Percentiles rank a stretch among this genome's conserved stretches.
Evolutionary conservation across 1,140 invertebrate species (phyloP).

Genomic region (Eufriesea mexicana): DNA sequence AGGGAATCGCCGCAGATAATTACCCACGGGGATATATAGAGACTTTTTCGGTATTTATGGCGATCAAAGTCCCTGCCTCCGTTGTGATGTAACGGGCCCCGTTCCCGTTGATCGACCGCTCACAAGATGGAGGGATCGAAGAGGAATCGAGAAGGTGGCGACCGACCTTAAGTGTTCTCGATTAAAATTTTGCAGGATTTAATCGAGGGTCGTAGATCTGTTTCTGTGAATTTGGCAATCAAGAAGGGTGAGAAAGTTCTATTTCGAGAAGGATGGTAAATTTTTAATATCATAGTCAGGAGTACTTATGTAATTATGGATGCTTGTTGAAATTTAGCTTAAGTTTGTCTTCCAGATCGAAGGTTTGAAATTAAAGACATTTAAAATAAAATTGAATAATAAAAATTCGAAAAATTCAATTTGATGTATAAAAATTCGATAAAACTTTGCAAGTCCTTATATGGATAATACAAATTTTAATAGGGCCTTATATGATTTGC

Average conservation of each 20-base stretch:
- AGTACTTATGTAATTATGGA: too few species aligned
- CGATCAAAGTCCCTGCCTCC: slow-evolving; percentile 45
- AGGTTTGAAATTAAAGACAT: too few species aligned
- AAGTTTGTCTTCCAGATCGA: too few species aligned
- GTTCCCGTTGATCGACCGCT: background rate
- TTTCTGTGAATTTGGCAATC: too few species aligned
- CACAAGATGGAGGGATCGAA: slow-evolving; percentile 4
- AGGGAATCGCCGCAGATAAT: slow-evolving; percentile 62
- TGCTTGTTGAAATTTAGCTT: too few species aligned
- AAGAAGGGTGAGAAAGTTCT: too few species aligned
- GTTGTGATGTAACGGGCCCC: slow-evolving; percentile 46
- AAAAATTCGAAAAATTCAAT: too few species aligned
- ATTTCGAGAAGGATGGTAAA: too few species aligned
- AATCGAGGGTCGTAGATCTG: background rate
- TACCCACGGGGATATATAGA: slow-evolving; percentile 53
- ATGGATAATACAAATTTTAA: too few species aligned
- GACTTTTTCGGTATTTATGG: slow-evolving; percentile 58
- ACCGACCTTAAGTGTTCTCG: background rate
- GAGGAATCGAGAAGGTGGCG: background rate
- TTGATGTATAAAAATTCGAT: background rate
- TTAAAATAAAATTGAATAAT: too few species aligned
- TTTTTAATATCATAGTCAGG: too few species aligned
- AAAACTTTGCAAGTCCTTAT: background rate
- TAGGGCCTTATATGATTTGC: too few species aligned
- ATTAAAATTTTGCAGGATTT: slow-evolving; percentile 9